Percentiles rank a stretch among this genome's conserved stretches.
These are phyloP conservation scores for Martes flavigula DNA, from an alignment of 2,797 vertebrate genomes.

Conservation along the genomic window DNA sequence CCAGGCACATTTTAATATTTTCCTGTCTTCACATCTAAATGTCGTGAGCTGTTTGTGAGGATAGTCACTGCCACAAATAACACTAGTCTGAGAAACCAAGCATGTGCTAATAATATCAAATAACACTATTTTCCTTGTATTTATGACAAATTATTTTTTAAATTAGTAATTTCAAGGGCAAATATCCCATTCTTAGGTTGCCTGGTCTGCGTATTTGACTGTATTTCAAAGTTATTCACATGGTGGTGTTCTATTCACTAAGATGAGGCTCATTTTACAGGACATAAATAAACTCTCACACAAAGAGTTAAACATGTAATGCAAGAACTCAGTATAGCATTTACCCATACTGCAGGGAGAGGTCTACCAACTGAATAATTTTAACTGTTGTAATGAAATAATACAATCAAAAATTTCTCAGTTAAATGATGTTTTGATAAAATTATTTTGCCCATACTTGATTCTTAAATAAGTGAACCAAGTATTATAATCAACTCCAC, in stretches of 20 bases:
- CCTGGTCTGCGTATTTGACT: neutral
- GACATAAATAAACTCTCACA: neutral
- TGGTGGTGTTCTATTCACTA: neutral
- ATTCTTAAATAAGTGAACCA: neutral
- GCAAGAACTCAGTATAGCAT: neutral
- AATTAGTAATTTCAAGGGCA: conserved; percentile 32
- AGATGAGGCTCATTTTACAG: neutral
- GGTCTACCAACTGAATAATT: neutral
- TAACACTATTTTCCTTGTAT: conserved; percentile 2
- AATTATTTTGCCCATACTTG: conserved; percentile 12
- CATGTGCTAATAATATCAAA: neutral
- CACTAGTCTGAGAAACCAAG: conserved; percentile 33
- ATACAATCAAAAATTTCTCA: neutral
- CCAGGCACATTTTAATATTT: conserved; percentile 24
- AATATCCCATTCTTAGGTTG: neutral
- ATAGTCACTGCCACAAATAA: conserved; percentile 24
- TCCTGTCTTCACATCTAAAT: neutral
- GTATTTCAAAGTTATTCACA: conserved; percentile 37
- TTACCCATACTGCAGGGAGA: neutral
- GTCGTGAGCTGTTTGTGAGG: neutral
- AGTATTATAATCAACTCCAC: neutral
- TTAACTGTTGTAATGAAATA: neutral
- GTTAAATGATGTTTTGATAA: conserved; percentile 10
- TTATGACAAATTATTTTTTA: neutral
- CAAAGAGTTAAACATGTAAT: neutral